phyloP scores from a whole-genome alignment of 2,113 vertebrate species.

The Nymphicus hollandicus region DNA sequence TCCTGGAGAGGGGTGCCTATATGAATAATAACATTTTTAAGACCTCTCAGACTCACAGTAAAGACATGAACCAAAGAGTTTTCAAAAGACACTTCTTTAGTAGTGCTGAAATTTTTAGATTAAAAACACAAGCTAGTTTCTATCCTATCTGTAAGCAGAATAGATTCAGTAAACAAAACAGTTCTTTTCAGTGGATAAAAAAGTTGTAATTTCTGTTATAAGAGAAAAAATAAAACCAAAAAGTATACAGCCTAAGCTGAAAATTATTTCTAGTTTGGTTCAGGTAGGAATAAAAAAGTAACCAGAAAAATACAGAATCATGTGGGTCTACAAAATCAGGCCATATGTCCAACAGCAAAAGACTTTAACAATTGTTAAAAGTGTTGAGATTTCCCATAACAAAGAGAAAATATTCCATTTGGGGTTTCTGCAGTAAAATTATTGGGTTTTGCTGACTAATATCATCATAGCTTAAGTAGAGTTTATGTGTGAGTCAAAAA shows the following conservation, averaged over 20 bases:
- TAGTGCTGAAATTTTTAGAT: neutral
- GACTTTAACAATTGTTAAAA: neutral
- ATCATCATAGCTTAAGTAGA: neutral
- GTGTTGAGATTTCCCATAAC: neutral
- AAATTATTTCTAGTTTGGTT: neutral
- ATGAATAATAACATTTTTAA: neutral
- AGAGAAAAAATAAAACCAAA: neutral
- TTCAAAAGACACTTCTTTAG: neutral
- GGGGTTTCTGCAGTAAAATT: neutral
- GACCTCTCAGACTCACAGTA: neutral
- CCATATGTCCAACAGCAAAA: neutral
- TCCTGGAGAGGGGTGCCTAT: neutral
- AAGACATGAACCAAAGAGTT: neutral
- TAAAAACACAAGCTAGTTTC: neutral
- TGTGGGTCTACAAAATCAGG: neutral
- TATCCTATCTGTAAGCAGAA: neutral
- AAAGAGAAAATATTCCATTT: neutral
- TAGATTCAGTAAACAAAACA: neutral
- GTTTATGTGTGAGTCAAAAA: neutral
- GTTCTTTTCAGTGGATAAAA: neutral
- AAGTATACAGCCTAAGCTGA: neutral
- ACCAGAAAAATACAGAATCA: neutral
- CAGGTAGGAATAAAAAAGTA: neutral
- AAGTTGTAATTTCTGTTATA: neutral
- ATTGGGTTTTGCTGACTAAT: rapidly evolving